Percentiles rank a stretch among this genome's conserved stretches.
These are phyloP conservation scores for Phylloscopus trochiloides DNA, from an alignment of 2,113 vertebrate species.

Conservation along the genomic window DNA sequence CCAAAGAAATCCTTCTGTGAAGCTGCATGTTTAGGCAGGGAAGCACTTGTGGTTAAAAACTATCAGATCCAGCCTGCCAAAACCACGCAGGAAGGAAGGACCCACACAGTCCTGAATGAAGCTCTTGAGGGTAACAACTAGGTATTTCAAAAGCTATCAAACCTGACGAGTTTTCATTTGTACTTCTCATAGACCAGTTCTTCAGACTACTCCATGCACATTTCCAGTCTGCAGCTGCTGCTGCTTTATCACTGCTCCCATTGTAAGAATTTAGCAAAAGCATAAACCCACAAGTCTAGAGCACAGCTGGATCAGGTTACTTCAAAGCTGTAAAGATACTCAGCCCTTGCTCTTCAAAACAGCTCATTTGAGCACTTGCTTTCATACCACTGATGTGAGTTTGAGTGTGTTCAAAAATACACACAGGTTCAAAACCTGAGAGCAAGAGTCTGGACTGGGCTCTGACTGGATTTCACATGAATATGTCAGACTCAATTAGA, in stretches of 20 bases:
- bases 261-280: not conserved
- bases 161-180: not conserved
- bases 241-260: not conserved
- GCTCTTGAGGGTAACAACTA: not conserved
- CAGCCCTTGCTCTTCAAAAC: not conserved
- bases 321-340: not conserved
- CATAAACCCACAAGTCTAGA: not conserved
- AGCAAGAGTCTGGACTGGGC: not conserved
- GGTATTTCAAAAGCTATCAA: not conserved
- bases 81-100: not conserved
- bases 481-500: not conserved
- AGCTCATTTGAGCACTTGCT: not conserved
- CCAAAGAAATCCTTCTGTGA: not conserved
- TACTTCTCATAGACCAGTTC: not conserved
- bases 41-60: not conserved
- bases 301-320: not conserved
- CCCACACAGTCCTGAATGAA: not conserved
- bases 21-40: not conserved
- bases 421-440: not conserved
- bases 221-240: not conserved
- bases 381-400: accelerated
- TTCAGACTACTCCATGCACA: not conserved
- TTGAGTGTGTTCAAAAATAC: not conserved
- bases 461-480: not conserved
- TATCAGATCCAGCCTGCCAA: not conserved